Evolutionary conservation across 2,888 invertebrate species (phyloP).

Genomic region (Volucella inflata): DNA sequence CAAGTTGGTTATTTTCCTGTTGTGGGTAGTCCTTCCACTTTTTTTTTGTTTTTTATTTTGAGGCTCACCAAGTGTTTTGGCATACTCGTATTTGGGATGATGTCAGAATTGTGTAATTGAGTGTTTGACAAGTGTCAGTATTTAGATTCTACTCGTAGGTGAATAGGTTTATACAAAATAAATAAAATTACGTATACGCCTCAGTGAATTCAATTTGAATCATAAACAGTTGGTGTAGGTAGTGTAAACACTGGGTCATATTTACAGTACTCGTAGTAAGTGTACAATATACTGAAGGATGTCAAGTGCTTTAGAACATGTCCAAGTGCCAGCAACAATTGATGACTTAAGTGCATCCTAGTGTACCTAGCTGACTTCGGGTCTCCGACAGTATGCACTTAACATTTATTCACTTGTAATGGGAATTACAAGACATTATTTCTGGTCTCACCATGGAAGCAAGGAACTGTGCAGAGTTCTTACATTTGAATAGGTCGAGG

Average conservation of each 20-base stretch:
- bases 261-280: background rate
- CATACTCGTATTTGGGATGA: background rate
- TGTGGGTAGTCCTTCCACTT: background rate
- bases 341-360: constrained; percentile 57
- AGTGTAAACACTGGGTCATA: no score
- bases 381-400: constrained; percentile 53
- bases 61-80: background rate
- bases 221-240: background rate
- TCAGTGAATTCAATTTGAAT: constrained; percentile 1
- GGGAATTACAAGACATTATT: background rate
- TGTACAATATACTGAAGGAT: background rate
- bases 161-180: no score
- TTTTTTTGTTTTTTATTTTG: no score
- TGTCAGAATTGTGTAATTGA: background rate
- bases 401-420: constrained; percentile 54
- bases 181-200: background rate
- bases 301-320: constrained; percentile 27
- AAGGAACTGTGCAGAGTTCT: background rate
- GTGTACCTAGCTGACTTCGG: constrained; percentile 39
- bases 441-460: background rate
- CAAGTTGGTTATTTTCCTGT: constrained; percentile 22
- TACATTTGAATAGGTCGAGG: constrained; percentile 1
- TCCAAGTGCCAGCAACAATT: constrained; percentile 52
- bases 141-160: no score
- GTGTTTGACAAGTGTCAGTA: no score